These are phyloP conservation scores for Ceratosolen solmsi DNA, from an alignment of 1,140 invertebrate genomes.

Conservation along the genomic window DNA sequence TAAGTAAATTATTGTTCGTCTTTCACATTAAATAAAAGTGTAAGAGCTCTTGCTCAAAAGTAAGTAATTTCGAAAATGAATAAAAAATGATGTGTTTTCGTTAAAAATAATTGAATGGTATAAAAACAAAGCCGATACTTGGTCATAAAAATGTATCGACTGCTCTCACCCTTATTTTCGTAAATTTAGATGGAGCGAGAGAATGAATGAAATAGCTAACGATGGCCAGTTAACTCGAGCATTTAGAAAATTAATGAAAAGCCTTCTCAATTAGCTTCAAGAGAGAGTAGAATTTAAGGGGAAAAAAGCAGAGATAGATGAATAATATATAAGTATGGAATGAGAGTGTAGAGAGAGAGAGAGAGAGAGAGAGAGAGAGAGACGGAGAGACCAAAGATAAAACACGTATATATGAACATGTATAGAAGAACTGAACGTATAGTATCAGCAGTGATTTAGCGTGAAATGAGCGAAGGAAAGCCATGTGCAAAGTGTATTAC, in stretches of 20 bases:
- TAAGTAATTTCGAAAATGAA: too few species aligned
- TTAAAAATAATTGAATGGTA: too few species aligned
- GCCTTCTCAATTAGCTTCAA: neutral
- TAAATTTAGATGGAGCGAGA: neutral
- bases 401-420: neutral
- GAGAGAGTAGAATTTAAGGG: neutral
- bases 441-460: neutral
- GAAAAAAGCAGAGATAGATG: neutral
- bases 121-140: too few species aligned
- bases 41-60: too few species aligned
- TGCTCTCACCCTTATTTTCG: neutral
- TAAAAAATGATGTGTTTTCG: too few species aligned
- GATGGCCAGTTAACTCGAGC: neutral
- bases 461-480: slow-evolving; percentile 7
- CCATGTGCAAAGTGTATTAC: slow-evolving; percentile 15
- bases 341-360: neutral
- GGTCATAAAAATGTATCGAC: neutral
- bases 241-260: slow-evolving; percentile 29
- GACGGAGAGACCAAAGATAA: neutral
- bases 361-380: neutral
- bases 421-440: neutral
- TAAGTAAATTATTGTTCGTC: too few species aligned
- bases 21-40: too few species aligned
- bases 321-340: neutral
- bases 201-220: neutral